A percentile compares a stretch with the other conserved stretches of the same genome.
These are phyloP conservation scores for Scaptomyza pallida DNA, from an alignment of 1,140 invertebrate genomes.

Conservation along the genomic window DNA sequence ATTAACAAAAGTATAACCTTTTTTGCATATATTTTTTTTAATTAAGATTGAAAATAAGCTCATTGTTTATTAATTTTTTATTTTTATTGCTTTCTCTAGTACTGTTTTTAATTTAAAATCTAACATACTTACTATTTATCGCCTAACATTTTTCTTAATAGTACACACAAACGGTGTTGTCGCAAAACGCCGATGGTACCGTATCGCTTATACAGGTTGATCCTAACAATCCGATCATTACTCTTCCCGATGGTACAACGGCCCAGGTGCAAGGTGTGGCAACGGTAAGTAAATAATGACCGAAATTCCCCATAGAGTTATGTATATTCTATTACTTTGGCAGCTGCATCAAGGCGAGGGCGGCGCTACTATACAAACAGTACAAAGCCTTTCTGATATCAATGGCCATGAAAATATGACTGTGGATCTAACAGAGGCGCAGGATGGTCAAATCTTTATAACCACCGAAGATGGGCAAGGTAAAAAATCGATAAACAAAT, in stretches of 20 bases:
- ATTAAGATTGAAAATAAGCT: conserved; percentile 1
- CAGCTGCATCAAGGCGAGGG: conserved; percentile 92
- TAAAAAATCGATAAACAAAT: conserved; percentile 77
- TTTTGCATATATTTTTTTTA: conserved; percentile 11
- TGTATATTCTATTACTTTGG: conserved; percentile 2
- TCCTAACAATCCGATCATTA: conserved; percentile 96
- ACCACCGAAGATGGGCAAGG: conserved; percentile 97
- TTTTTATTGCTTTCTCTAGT: conserved; percentile 4
- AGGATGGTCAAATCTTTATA: conserved; percentile 97
- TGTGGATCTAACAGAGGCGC: conserved; percentile 95
- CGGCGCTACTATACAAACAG: conserved; percentile 89
- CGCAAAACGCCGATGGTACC: conserved; percentile 97
- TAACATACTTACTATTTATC: not conserved
- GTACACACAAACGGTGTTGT: conserved; percentile 95
- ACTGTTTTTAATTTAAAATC: not conserved
- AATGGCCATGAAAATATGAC: conserved; percentile 89
- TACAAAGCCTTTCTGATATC: conserved; percentile 87
- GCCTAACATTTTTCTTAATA: conserved; percentile 81
- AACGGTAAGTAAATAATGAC: conserved; percentile 87
- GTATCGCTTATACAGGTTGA: conserved; percentile 98
- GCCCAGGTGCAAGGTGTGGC: conserved; percentile 96
- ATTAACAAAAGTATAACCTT: conserved; percentile 1
- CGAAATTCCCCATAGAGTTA: too few relatives aligned
- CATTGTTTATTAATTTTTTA: not conserved
- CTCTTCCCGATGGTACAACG: conserved; percentile 97